A percentile compares a stretch with the other conserved stretches of the same genome.
Evolutionary conservation across 2,888 invertebrate species (phyloP).

Genomic region (Dicyrtomina minuta): DNA sequence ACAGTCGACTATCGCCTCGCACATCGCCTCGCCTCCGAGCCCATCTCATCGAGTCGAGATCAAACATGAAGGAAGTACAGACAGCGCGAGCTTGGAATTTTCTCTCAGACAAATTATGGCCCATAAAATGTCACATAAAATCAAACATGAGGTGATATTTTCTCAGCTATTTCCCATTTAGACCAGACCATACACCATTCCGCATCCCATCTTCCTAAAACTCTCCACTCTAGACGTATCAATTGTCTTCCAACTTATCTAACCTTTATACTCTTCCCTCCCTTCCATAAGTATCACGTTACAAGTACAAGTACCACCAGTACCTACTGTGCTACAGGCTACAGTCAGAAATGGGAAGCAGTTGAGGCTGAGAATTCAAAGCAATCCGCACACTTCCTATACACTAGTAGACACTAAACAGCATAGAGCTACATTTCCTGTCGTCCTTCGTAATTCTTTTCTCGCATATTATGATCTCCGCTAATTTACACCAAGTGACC

Average conservation of each 20-base stretch:
- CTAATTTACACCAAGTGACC: constrained; percentile 33
- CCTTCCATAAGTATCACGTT: no score
- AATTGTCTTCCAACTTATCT: no score
- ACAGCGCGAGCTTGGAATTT: not conserved
- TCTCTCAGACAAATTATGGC: constrained; percentile 4
- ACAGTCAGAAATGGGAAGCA: not conserved
- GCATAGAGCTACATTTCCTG: no score
- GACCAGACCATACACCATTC: not conserved
- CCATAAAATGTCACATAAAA: constrained; percentile 23
- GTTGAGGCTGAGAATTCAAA: no score
- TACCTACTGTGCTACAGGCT: no score
- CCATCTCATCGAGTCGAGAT: not conserved
- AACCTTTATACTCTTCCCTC: no score
- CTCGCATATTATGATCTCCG: not conserved
- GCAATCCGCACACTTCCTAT: not conserved
- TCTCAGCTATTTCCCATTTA: constrained; percentile 12
- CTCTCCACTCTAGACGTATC: no score
- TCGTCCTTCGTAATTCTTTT: no score
- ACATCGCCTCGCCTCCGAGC: not conserved
- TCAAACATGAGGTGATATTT: constrained; percentile 13
- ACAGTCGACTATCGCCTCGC: not conserved
- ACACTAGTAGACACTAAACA: no score
- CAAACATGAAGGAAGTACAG: not conserved
- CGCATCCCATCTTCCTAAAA: not conserved
- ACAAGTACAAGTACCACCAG: no score